Base-by-base conservation (phyloP, 2,113 vertebrate genomes). In the Odocoileus hemionus region DNA sequence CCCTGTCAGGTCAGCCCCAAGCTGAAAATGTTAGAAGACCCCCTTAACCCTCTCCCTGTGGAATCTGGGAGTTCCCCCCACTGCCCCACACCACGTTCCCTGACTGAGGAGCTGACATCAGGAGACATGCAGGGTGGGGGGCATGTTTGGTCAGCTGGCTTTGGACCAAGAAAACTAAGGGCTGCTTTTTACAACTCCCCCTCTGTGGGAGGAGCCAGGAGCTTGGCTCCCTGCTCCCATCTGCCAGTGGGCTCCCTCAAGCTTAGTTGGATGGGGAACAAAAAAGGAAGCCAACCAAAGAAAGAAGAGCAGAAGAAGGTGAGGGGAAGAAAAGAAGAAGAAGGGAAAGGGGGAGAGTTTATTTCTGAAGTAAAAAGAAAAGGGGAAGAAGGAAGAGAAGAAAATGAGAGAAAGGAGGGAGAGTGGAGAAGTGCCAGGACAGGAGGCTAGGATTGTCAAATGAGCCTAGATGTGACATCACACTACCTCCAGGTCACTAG, bases 11-110 rank as follows among this genome's bases (percentile, higher is more conserved):
- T 43, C 36, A 86, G 57, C 30, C n/a, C 23, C 26, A 70, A 30
- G 74, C 88, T 52, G 45, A 94, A 11, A 52, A 67, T 96, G 60
- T 67, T 74, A 14, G 52, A 76, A 91, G 78, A 45, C 19, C 39
- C 28, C 60, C 12, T 45, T 1, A 17, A 0, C 23, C 30, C 26
- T 57, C 23, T 89, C 12, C 25, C 39, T 54, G 16, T 36, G 64
- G 94, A 12, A 10, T 87, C 79, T 83, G 52, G 50, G 36, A 58
- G 33, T 3, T 33, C n/a, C 14, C 55, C 21, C 36, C 0, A 0
- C 19, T 39, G 19, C 10, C 67, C 36, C 10, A 21, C 2, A 0
- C 36, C 39, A 28, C 23, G 4, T 2, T 14, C 19, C 76, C 88
- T 67, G 39, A 23, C 26, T 21, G 50, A 78, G 52, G 17, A 91